Base-by-base conservation (phyloP, 2,888 invertebrate genomes). In the Rutpela maculata region DNA sequence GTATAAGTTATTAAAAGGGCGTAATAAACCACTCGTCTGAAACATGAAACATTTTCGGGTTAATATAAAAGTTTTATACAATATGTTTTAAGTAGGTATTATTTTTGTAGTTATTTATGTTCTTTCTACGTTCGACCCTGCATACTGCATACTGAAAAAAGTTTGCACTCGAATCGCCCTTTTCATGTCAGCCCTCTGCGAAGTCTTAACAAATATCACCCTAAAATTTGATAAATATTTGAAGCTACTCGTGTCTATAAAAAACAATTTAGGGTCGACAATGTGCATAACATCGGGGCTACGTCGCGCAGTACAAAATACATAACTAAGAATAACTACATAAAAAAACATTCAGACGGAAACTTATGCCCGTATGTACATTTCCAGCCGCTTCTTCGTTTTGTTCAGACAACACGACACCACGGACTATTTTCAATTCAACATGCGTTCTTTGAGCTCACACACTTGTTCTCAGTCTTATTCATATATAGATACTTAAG, bases 351-450 rank as follows among this genome's bases (percentile, higher is more conserved):
- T 31, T 43, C 15, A 43, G 43, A 43, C 43, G 43, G 15, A 43
- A 11, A 43, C 68, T 56, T 26, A 59, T 26, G 12, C 2, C 50
- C n/a, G 50, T 62, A 60, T 35, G 31, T 63, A 63, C 17, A 35
- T 22, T 35, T 50, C 43, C 10, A 63, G 62, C 31, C 31, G 26
- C 55, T 55, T 63, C 43, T 72, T 72, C 63, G 50, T 70, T 72
- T 72, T 72, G 63, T 72, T 31, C 63, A 55, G 72, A 43, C 26
- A 71, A 43, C 38, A 70, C 50, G 72, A 43, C 26, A 71, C 59
- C 57, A 70, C 50, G 55, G 43, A 76, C 69, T 78, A 74, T 75
- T 77, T 78, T 78, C 74, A 78, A 76, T 69, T 71, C 68, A 65
- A 67, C 17, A 67, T 67, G 77, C 77, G 77, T 77, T 73, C 57